Conservation (phyloP, 2,888 invertebrate genomes). For the Chelonus formosanus region DNA sequence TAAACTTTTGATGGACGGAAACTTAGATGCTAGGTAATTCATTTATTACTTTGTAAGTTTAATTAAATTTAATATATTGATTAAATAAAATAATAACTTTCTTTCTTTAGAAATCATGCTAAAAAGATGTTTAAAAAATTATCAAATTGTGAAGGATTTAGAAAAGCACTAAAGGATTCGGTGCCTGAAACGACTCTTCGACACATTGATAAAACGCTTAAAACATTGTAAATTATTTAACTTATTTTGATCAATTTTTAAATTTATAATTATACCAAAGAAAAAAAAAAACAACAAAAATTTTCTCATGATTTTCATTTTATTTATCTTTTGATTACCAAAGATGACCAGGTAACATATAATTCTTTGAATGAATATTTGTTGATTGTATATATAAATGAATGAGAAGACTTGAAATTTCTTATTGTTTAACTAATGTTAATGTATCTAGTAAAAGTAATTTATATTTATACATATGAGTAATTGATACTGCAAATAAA, state of each 20-base stretch:
- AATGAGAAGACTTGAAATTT: background rate
- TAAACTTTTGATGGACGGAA: slow-evolving; percentile 85
- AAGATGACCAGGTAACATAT: slow-evolving; percentile 1
- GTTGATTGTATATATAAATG: background rate
- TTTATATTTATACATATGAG: no score
- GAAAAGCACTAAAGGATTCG: slow-evolving; percentile 79
- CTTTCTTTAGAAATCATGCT: slow-evolving; percentile 72
- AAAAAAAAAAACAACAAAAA: background rate
- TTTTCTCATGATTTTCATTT: background rate
- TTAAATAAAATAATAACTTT: no score
- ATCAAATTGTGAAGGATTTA: slow-evolving; percentile 78
- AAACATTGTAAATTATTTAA: slow-evolving; percentile 65
- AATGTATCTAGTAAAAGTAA: no score
- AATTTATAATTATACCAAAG: slow-evolving; percentile 1
- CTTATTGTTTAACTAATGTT: background rate
- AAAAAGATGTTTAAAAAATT: slow-evolving; percentile 80
- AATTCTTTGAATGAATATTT: background rate
- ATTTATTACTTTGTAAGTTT: slow-evolving; percentile 11
- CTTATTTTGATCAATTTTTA: background rate
- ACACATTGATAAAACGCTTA: slow-evolving; percentile 84
- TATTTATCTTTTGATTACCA: background rate
- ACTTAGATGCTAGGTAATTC: slow-evolving; percentile 80
- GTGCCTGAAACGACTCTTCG: slow-evolving; percentile 81
- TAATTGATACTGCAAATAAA: no score
- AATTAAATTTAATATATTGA: slow-evolving; percentile 6